Percentiles rank a stretch among this genome's conserved stretches.
These are phyloP conservation scores for Rhinichthys klamathensis DNA, from an alignment of 2,113 vertebrate genomes.

Conservation along the genomic window DNA sequence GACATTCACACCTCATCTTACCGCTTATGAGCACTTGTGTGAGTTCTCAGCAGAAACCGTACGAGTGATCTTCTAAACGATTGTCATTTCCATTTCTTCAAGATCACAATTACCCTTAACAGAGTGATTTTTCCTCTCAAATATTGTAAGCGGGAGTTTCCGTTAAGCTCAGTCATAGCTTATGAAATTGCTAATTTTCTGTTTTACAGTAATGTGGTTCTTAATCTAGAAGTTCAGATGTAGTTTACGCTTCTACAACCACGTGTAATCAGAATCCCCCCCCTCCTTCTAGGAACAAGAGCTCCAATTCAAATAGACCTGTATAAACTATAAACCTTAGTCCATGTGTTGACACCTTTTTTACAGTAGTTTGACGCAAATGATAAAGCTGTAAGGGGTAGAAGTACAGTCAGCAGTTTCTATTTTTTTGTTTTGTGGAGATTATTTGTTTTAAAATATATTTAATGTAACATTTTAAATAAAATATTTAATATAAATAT, in stretches of 20 bases:
- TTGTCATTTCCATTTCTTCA: constrained; percentile 35
- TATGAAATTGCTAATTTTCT: constrained; percentile 3
- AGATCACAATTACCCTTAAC: constrained; percentile 7
- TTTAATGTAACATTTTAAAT: background rate
- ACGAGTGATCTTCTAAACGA: constrained; percentile 1
- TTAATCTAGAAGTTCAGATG: background rate
- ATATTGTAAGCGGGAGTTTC: constrained; percentile 33
- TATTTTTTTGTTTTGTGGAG: background rate
- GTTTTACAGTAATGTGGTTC: constrained; percentile 37
- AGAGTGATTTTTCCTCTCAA: constrained; percentile 5
- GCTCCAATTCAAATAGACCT: background rate
- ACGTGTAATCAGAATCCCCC: background rate
- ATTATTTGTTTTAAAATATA: background rate
- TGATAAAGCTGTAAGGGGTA: background rate
- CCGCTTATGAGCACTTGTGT: constrained; percentile 6
- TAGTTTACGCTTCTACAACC: background rate
- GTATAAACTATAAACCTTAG: background rate
- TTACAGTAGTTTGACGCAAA: background rate
- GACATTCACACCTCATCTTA: constrained; percentile 25
- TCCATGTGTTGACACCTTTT: background rate
- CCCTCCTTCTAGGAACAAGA: constrained; percentile 15
- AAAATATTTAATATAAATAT: background rate
- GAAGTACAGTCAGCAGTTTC: background rate
- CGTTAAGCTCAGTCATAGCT: constrained; percentile 14
- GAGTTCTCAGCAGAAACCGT: constrained; percentile 13